A percentile compares a stretch with the other conserved stretches of the same genome.
phyloP scores from a whole-genome alignment of 2,888 invertebrate species.

The Thalpophila matura region DNA sequence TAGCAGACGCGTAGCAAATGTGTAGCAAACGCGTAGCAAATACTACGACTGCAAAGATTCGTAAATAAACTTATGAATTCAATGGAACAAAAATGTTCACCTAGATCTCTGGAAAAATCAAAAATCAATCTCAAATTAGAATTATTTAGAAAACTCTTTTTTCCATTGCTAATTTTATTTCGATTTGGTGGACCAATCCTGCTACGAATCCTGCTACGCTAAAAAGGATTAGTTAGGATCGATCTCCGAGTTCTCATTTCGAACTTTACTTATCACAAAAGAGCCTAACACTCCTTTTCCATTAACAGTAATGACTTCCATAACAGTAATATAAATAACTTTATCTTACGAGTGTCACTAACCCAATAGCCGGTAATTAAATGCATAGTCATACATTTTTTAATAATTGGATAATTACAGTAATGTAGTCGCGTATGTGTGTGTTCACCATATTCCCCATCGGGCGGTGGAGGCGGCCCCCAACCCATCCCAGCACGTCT shows the following conservation, averaged over 20 bases:
- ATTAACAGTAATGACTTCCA: conserved; percentile 40
- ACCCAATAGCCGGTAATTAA: conserved; percentile 60
- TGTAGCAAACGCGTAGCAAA: too few species aligned
- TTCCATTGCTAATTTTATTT: conserved; percentile 7
- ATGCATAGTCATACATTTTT: conserved; percentile 73
- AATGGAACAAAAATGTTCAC: background rate
- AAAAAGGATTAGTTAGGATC: conserved; percentile 25
- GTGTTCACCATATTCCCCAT: conserved; percentile 82
- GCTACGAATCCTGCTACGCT: conserved; percentile 35
- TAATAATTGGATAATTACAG: conserved; percentile 88
- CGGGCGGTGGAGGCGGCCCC: conserved; percentile 67
- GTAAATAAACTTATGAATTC: background rate
- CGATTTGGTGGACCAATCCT: conserved; percentile 31
- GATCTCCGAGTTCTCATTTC: conserved; percentile 21
- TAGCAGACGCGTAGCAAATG: too few species aligned
- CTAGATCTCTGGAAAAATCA: too few species aligned
- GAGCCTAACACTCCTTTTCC: conserved; percentile 32
- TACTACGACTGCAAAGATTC: conserved; percentile 3
- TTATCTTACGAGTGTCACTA: conserved; percentile 54
- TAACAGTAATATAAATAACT: conserved; percentile 42
- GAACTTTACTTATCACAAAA: conserved; percentile 28
- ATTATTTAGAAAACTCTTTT: conserved; percentile 23
- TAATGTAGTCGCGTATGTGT: conserved; percentile 84
- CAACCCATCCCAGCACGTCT: conserved; percentile 68
- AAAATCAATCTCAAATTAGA: background rate